Percentiles rank a stretch among this genome's conserved stretches.
phyloP scores from a whole-genome alignment of 2,113 vertebrate species.

The Oncorhynchus clarkii region DNA sequence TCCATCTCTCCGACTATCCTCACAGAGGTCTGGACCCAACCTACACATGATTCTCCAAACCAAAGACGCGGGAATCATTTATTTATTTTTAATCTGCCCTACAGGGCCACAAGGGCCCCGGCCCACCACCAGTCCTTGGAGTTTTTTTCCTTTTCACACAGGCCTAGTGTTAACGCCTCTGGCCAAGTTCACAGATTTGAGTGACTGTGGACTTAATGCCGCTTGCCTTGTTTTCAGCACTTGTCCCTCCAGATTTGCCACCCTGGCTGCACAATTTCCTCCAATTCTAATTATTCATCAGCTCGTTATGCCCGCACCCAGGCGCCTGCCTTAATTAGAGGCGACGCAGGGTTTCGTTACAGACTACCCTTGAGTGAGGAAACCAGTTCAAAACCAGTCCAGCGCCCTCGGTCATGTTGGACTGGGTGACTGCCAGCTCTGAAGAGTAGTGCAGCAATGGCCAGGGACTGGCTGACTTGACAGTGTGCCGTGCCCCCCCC shows the following conservation, averaged over 20 bases:
- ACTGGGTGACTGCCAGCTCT: conserved; percentile 62
- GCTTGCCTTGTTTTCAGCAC: conserved; percentile 90
- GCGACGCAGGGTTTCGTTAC: conserved; percentile 69
- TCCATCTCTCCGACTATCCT: no score
- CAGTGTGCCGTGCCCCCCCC: conserved; percentile 47
- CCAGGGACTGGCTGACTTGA: conserved; percentile 52
- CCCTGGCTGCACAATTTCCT: conserved; percentile 81
- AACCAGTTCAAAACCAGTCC: conserved; percentile 79
- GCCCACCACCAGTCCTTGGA: conserved; percentile 79
- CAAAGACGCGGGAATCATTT: conserved; percentile 53
- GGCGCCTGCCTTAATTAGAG: conserved; percentile 76
- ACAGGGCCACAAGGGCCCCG: conserved; percentile 64
- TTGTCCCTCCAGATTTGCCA: conserved; percentile 94
- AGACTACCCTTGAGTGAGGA: conserved; percentile 72
- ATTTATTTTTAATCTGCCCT: conserved; percentile 62
- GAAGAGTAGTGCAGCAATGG: no score
- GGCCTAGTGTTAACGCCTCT: conserved; percentile 80
- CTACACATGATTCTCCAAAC: not conserved
- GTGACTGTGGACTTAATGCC: conserved; percentile 90
- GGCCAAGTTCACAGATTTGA: conserved; percentile 83
- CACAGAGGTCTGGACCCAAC: not conserved
- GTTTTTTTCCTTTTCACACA: conserved; percentile 78
- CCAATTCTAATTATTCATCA: conserved; percentile 82
- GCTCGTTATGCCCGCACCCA: conserved; percentile 72
- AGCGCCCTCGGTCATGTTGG: not conserved